Evolutionary conservation across 2,113 vertebrate species (phyloP).

Genomic region (Mustela nigripes): DNA sequence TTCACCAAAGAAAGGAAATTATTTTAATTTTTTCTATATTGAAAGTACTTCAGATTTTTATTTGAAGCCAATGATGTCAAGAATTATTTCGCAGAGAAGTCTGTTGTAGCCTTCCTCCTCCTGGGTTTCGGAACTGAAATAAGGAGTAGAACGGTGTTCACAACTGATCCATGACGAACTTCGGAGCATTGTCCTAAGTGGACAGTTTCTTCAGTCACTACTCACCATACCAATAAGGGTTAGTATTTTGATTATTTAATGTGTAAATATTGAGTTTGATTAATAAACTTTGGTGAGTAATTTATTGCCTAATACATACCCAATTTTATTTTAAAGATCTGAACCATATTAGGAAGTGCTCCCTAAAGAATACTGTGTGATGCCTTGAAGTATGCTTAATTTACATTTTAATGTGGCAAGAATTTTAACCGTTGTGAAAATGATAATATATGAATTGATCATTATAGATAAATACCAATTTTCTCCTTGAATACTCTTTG

Average conservation of each 20-base stretch:
- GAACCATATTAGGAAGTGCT: slow-evolving; percentile 54
- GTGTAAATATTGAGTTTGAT: slow-evolving; percentile 62
- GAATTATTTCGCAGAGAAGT: background rate
- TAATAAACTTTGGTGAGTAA: slow-evolving; percentile 51
- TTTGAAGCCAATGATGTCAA: background rate
- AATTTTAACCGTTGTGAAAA: slow-evolving; percentile 68
- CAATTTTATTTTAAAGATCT: slow-evolving; percentile 65
- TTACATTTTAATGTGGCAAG: slow-evolving; percentile 61
- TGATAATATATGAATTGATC: slow-evolving; percentile 53
- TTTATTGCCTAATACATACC: slow-evolving; percentile 28
- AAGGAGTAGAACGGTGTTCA: no score
- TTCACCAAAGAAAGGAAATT: background rate
- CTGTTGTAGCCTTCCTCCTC: background rate
- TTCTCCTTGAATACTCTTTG: background rate
- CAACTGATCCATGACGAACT: no score
- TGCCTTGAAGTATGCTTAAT: slow-evolving; percentile 70
- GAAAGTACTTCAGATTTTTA: background rate
- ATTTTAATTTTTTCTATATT: background rate
- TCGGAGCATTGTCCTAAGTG: background rate
- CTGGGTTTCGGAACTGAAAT: no score
- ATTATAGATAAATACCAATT: slow-evolving; percentile 26
- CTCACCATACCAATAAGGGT: slow-evolving; percentile 26
- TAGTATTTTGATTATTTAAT: background rate
- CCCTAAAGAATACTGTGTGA: slow-evolving; percentile 43
- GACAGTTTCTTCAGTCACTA: background rate